Conservation (phyloP, 2,113 vertebrate genomes). For the Cervus canadensis region DNA sequence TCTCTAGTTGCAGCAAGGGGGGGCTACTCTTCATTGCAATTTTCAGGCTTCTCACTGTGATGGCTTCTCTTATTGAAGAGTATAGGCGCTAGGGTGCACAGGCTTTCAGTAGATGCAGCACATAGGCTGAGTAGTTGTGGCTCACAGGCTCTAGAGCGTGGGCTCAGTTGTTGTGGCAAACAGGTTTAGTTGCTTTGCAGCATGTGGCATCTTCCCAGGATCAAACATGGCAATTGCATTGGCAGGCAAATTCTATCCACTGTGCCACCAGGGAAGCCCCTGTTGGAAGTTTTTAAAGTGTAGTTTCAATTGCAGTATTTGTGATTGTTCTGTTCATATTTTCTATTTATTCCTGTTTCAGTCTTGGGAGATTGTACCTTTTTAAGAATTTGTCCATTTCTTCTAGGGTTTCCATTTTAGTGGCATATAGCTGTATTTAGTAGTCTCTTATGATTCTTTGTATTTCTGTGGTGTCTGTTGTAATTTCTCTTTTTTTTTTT, state of each 20-base stretch:
- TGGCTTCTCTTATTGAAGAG: background rate
- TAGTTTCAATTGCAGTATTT: background rate
- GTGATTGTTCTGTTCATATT: background rate
- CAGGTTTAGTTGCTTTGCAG: background rate
- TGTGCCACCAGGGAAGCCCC: background rate
- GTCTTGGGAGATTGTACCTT: background rate
- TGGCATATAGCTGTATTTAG: background rate
- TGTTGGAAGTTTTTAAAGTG: background rate
- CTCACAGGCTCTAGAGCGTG: background rate
- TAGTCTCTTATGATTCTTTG: background rate
- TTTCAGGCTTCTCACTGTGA: background rate
- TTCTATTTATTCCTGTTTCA: background rate
- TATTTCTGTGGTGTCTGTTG: background rate
- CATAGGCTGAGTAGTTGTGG: background rate
- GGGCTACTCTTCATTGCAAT: background rate
- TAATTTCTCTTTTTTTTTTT: background rate
- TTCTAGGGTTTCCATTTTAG: background rate
- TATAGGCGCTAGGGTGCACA: rapidly evolving
- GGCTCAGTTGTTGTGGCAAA: background rate
- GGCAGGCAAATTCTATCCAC: background rate
- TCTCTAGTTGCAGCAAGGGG: background rate
- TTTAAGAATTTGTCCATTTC: background rate
- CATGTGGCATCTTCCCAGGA: background rate
- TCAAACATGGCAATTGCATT: background rate
- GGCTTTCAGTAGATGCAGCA: background rate